phyloP scores from a whole-genome alignment of 2,888 invertebrate genomes.

The Rotaria sp. region DNA sequence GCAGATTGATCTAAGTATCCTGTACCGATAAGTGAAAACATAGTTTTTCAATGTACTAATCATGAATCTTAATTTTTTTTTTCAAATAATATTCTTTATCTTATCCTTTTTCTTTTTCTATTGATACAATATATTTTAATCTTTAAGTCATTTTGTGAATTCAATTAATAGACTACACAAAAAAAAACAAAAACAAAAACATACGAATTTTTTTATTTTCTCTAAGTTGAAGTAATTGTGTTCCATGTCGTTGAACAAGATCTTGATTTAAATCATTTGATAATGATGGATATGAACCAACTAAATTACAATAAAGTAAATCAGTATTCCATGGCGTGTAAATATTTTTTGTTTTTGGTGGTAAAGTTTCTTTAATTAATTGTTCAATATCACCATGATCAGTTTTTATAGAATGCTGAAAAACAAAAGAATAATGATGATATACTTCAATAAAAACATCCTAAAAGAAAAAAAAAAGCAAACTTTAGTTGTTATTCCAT shows the following conservation, averaged over 20 bases:
- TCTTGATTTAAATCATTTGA: slow-evolving; percentile 2
- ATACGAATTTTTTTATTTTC: slow-evolving; percentile 1
- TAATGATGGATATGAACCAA: not conserved
- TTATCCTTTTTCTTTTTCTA: no score
- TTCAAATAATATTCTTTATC: no score
- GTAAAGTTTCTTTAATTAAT: not conserved
- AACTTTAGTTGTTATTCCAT: not conserved
- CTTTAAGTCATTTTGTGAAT: no score
- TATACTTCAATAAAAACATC: not conserved
- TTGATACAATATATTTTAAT: no score
- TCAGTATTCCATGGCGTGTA: not conserved
- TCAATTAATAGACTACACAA: no score
- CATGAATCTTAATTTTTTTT: no score
- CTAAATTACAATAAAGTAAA: not conserved
- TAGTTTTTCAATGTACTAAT: no score
- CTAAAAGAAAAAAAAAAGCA: no score
- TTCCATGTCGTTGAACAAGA: slow-evolving; percentile 11
- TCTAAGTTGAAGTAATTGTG: not conserved
- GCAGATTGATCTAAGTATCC: no score
- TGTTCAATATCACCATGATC: not conserved
- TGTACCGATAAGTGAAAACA: no score
- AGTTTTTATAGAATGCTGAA: not conserved
- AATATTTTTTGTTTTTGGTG: not conserved
- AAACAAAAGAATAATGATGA: not conserved
- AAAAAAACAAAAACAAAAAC: not conserved